Evolutionary conservation across 2,113 vertebrate genomes (phyloP).

Genomic region (Coregonus clupeaformis): DNA sequence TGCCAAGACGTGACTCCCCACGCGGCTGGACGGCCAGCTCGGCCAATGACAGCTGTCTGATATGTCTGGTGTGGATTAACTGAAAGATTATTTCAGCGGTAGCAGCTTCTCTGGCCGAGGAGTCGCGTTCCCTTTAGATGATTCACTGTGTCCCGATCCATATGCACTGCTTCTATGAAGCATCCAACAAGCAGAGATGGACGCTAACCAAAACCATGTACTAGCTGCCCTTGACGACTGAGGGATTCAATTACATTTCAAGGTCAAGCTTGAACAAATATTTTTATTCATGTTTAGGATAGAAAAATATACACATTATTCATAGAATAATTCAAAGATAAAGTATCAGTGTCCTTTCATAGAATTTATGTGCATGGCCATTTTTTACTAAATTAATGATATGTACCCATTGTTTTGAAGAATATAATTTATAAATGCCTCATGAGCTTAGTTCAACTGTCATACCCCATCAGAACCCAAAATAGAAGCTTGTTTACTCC

Average conservation of each 20-base stretch:
- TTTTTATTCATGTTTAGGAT: not conserved
- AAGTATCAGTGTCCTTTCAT: no score
- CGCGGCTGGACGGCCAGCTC: slow-evolving; percentile 50
- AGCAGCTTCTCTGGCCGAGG: slow-evolving; percentile 58
- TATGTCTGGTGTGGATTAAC: slow-evolving; percentile 68
- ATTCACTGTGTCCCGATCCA: slow-evolving; percentile 53
- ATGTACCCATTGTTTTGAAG: no score
- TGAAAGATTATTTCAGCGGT: slow-evolving; percentile 66
- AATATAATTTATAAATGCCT: no score
- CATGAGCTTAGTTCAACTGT: no score
- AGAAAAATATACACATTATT: no score
- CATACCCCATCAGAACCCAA: no score
- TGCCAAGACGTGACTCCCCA: slow-evolving; percentile 51
- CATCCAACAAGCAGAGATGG: slow-evolving; percentile 39
- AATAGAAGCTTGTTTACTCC: no score
- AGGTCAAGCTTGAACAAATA: slow-evolving; percentile 33
- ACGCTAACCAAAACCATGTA: not conserved
- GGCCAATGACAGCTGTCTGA: slow-evolving; percentile 72
- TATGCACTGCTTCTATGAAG: slow-evolving; percentile 40
- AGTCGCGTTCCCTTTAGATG: slow-evolving; percentile 56
- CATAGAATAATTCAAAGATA: no score
- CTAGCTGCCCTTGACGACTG: not conserved
- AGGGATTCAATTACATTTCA: slow-evolving; percentile 18
- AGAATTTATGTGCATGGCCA: no score
- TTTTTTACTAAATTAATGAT: no score